A percentile compares a stretch with the other conserved stretches of the same genome.
Conservation (phyloP, 2,797 vertebrate species). For the Takifugu ocellatus region DNA sequence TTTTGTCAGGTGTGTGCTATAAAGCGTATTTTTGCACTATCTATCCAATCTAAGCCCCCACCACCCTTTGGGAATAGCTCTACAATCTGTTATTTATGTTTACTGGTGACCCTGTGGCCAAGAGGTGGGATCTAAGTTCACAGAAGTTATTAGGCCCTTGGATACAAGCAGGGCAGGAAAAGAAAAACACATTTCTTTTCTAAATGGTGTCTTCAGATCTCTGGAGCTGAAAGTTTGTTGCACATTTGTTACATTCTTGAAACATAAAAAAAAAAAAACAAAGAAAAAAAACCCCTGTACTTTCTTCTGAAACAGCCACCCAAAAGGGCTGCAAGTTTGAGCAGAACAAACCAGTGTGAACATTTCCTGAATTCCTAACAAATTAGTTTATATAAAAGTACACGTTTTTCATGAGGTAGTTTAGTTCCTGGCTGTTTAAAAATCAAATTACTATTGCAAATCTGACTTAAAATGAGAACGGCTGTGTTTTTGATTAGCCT, state of each 20-base stretch:
- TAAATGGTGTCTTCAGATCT: constrained; percentile 61
- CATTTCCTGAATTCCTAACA: constrained; percentile 1
- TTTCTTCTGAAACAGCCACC: constrained; percentile 27
- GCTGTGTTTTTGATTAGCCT: constrained; percentile 13
- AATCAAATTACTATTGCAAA: no score
- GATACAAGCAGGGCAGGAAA: constrained; percentile 43
- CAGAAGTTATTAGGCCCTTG: constrained; percentile 66
- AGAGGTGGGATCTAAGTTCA: constrained; percentile 55
- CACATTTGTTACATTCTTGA: constrained; percentile 45
- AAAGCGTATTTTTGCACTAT: constrained; percentile 65
- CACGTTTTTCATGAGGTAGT: constrained; percentile 10
- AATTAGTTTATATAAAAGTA: constrained; percentile 14
- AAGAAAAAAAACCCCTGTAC: constrained; percentile 12
- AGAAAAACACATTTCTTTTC: constrained; percentile 70
- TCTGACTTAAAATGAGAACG: no score
- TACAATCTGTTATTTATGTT: constrained; percentile 71
- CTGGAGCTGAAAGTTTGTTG: constrained; percentile 52
- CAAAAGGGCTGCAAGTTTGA: constrained; percentile 26
- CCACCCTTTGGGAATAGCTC: constrained; percentile 45
- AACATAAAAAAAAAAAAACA: background rate
- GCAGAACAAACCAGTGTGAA: constrained; percentile 25
- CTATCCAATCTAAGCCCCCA: constrained; percentile 50
- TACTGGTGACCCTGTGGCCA: constrained; percentile 61
- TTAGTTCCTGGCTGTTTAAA: constrained; percentile 2
- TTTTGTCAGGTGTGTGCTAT: constrained; percentile 66